Conservation (phyloP, 2,888 invertebrate species). For the Spisula solida region DNA sequence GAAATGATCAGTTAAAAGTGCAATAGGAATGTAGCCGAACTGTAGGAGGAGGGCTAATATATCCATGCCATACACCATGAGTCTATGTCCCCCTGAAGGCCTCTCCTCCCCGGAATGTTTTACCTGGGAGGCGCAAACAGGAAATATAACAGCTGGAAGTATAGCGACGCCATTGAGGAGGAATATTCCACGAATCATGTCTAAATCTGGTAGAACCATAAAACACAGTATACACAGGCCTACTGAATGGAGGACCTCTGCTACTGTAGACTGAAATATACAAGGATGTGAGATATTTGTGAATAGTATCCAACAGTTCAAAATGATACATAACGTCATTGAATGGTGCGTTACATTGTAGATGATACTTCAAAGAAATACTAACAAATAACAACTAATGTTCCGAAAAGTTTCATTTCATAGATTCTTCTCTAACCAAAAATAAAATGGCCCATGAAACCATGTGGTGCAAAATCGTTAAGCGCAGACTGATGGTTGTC, state of each 20-base stretch:
- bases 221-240: constrained; percentile 84
- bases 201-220: constrained; percentile 81
- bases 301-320: too few relatives aligned
- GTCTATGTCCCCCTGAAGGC: neutral
- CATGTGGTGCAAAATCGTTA: too few relatives aligned
- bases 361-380: too few relatives aligned
- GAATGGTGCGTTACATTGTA: too few relatives aligned
- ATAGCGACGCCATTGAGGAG: constrained; percentile 81
- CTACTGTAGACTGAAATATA: constrained; percentile 72
- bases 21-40: constrained; percentile 73
- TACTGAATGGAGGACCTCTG: constrained; percentile 77
- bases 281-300: neutral
- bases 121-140: constrained; percentile 69
- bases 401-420: too few relatives aligned
- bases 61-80: constrained; percentile 55
- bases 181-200: constrained; percentile 81
- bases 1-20: constrained; percentile 64
- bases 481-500: too few relatives aligned
- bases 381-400: too few relatives aligned
- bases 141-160: constrained; percentile 82
- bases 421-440: too few relatives aligned
- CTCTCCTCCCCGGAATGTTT: neutral
- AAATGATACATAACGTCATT: too few relatives aligned
- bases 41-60: constrained; percentile 68
- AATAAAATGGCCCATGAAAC: too few relatives aligned